Evolutionary conservation across 2,113 vertebrate genomes (phyloP), one percentile per base, ranked within the genome.

Genomic region (Oryzias woworae): DNA sequence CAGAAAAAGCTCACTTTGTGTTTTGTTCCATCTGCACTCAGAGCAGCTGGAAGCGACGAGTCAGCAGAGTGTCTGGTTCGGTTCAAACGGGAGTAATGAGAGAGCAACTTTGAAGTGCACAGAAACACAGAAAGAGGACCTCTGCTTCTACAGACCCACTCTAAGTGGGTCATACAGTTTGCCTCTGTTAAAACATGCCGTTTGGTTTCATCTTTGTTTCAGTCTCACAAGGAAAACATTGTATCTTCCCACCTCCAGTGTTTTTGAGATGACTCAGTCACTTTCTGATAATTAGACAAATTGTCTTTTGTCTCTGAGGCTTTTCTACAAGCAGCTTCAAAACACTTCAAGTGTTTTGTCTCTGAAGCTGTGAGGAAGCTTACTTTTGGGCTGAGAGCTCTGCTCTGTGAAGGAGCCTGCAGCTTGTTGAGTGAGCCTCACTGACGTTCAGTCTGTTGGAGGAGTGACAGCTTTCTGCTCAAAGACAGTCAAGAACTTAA

Each of bases 161-260:
- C 66, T 66, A 87, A 89, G 78, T 86, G 87, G 87, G 88, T 88
- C 86, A 85, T 46, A 72, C 56, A 68, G 76, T 81, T 85, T 69
- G 74, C 53, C 84, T 89, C 82, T 86, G 87, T 81, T 83, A 85
- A 79, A 76, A 86, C 81, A 88, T 77, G 81, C 81, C 74, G 67
- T 83, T 77, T 80, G 68, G 67, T 76, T 83, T 24, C 59, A 55
- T 24, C 49, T 60, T 68, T 47, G 54, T 57, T 66, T 64, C 16
- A 3, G 62, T 63, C 65, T 58, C 58, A 64, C 20, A 6, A 20
- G 45, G 69, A 81, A 83, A 78, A 53, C 51, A 22, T n/a, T 59
- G 43, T 69, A 59, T 41, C 66, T 47, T 1, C 31, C 58, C 53
- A 58, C 58, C 49, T 22, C 8, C 67, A 42, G 71, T 0, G 20